These are phyloP conservation scores for Tubiluchus corallicola DNA, from an alignment of 2,888 invertebrate genomes.

Conservation along the genomic window DNA sequence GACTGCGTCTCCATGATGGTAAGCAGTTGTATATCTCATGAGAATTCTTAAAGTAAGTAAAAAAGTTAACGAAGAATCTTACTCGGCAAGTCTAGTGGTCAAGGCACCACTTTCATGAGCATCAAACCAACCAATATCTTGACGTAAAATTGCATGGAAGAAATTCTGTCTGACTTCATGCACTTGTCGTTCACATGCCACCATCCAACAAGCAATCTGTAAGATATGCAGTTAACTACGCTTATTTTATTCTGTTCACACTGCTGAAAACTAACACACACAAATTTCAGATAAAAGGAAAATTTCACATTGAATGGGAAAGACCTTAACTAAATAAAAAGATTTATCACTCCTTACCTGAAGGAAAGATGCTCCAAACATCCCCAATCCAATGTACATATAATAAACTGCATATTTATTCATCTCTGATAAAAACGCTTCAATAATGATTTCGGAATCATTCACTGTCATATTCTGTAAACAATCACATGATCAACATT, in stretches of 20 bases:
- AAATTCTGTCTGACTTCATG: slow-evolving; percentile 30
- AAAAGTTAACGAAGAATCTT: too few relatives aligned
- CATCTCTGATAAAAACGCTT: slow-evolving; percentile 8
- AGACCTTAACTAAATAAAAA: too few relatives aligned
- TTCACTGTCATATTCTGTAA: slow-evolving; percentile 15
- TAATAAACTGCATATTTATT: slow-evolving; percentile 26
- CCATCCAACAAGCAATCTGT: slow-evolving; percentile 28
- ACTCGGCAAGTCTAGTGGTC: slow-evolving; percentile 34
- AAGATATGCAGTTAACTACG: too few relatives aligned
- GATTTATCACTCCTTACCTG: too few relatives aligned
- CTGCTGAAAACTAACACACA: too few relatives aligned
- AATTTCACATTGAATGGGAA: too few relatives aligned
- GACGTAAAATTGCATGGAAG: slow-evolving; percentile 28
- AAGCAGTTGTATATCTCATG: too few relatives aligned
- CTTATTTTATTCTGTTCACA: too few relatives aligned
- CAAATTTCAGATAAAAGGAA: too few relatives aligned
- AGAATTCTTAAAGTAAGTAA: too few relatives aligned
- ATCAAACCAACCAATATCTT: slow-evolving; percentile 32
- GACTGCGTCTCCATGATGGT: too few relatives aligned
- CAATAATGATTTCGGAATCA: slow-evolving; percentile 19
- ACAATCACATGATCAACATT: too few relatives aligned
- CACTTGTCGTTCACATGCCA: slow-evolving; percentile 31
- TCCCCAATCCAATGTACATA: slow-evolving; percentile 32
- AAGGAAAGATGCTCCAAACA: slow-evolving; percentile 31
- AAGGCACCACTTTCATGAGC: slow-evolving; percentile 33